Conservation (phyloP, 2,113 vertebrate species). For the Microcebus griseorufus region DNA sequence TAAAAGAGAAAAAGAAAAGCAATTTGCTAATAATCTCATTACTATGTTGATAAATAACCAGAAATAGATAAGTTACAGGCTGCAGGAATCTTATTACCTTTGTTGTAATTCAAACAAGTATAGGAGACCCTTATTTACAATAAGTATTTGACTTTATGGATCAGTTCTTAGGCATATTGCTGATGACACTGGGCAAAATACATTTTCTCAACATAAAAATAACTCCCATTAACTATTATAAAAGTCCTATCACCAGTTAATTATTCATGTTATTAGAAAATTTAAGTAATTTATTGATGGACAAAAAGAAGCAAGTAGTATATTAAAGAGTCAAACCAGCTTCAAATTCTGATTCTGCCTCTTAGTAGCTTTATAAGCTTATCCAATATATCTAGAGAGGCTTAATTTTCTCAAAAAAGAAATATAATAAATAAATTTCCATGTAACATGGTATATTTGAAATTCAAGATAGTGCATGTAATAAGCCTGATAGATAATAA, state of each 20-base stretch:
- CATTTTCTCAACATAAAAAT: neutral
- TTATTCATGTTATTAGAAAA: slow-evolving; percentile 1
- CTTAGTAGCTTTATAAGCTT: neutral
- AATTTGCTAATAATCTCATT: slow-evolving; percentile 63
- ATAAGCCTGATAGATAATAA: neutral
- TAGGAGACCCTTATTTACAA: slow-evolving; percentile 14
- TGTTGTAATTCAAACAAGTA: slow-evolving; percentile 62
- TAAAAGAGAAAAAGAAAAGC: no score
- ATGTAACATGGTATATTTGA: neutral
- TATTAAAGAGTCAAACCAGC: neutral
- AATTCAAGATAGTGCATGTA: neutral
- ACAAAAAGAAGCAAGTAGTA: neutral
- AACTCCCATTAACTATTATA: neutral
- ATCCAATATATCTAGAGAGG: neutral
- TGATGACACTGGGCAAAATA: neutral
- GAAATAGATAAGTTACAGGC: slow-evolving; percentile 37
- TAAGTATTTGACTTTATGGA: neutral
- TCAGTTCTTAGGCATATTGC: neutral
- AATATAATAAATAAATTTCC: neutral
- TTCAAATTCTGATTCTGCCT: neutral
- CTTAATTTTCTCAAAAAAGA: neutral
- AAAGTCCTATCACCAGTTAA: neutral
- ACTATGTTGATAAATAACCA: slow-evolving; percentile 63
- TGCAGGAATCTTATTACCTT: slow-evolving; percentile 35
- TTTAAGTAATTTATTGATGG: neutral